Evolutionary conservation across 2,113 vertebrate genomes (phyloP), one percentile per base, ranked within the genome.

Genomic region (Eubucco bourcierii): DNA sequence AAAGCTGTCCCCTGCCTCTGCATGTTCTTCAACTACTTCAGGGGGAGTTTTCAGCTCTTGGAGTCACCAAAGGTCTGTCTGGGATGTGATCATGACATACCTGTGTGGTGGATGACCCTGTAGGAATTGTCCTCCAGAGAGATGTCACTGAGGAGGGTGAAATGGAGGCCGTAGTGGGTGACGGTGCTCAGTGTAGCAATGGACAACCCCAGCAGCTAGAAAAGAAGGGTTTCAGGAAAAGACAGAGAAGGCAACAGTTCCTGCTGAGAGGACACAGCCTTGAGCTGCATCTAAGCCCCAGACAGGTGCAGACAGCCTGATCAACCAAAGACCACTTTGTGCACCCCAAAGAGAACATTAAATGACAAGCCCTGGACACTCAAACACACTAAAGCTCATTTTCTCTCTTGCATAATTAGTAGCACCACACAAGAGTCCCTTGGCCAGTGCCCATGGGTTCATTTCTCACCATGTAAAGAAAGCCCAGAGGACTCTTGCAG

Each of bases 171-270:
- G 0, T 88, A 94, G 39, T 90, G 94, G n/a, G 92, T 97, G 50
- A 97, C 75, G 46, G 95, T 90, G 72, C 95, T 96, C 94, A 97
- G 28, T 0, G 89, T 74, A 39, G 91, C 94, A 1, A 96, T 52
- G 25, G 93, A 96, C 19, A 97, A 53, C 15, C 96, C 96, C 91
- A 97, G 88, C 19, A 97, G 86, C 97, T 97, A 88, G 76, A 95
- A 95, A 81, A 80, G 39, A 93, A 82, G 37, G 27, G 5, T 72
- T 87, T 80, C 59, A 76, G 31, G 66, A 75, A 70, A 23, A 14
- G 50, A 60, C 65, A 81, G 46, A 71, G 8, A 78, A 18, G 15
- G 50, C 24, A 58, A 58, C 25, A 83, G 72, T 29, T 90, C 37
- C 60, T 44, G 12, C 27, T 63, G 67, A 33, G 34, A 0, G 2